Base-by-base conservation (phyloP, 2,797 vertebrate genomes). In the Poecilia gillii region DNA sequence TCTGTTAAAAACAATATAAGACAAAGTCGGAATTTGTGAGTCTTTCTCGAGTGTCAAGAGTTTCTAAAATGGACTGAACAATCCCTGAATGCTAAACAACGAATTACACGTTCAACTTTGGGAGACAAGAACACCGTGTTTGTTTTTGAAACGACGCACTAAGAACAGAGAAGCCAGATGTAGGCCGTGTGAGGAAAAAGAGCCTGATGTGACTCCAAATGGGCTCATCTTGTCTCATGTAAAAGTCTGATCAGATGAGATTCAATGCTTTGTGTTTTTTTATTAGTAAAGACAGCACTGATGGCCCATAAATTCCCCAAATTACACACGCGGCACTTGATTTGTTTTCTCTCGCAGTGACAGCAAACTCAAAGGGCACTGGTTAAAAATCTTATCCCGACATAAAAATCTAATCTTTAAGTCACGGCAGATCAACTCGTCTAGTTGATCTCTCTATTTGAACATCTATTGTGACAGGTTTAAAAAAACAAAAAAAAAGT, bases 401-500 rank as follows among this genome's bases (percentile, higher is more conserved):
- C 75, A 77, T 88, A 18, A 81, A 72, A 76, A 79, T 62, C 4
- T 41, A 73, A 88, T 79, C 68, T 76, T 66, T 49, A n/a, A 84
- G 80, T 84, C 83, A 76, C 33, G 72, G 51, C 71, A 33, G 81
- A 80, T 88, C 81, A 68, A 46, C 72, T 59, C 73, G 23, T 3
- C 46, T 18, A 57, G 62, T 85, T 86, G 85, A 91, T 88, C 84
- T 79, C 51, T 12, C 46, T 3, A 70, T 87, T 79, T 90, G 82
- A 89, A 87, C 78, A 78, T 86, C 73, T 46, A 14, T 31, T 45
- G 76, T 84, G 89, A 92, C 91, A 92, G 82, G 85, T 87, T 64
- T 79, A 75, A 80, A 88, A 91, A 83, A 5, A 4, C 7, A 6
- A 20, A 59, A 28, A 23, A 39, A 68, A 68, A 41, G 83, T 92